Base-by-base conservation (phyloP, 2,888 invertebrate species). In the Pharmacophagus antenor region DNA sequence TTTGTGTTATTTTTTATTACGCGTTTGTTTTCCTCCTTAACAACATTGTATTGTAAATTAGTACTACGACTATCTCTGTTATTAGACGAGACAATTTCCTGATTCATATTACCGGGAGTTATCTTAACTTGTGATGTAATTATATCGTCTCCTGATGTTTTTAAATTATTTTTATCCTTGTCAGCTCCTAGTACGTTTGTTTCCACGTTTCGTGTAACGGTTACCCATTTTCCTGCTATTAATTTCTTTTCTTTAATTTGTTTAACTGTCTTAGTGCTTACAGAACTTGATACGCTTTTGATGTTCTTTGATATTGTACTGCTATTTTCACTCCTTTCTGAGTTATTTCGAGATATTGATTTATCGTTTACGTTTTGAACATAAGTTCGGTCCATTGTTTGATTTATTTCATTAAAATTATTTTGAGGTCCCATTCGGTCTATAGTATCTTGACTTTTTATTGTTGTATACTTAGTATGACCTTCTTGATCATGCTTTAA, bases 131-230 rank as follows among this genome's bases (percentile, higher is more conserved):
- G 55, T n/a, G 70, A 73, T n/a, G 62, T 65, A 18, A 65, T 59
- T 27, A 65, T 69, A 23, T n/a, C n/a, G n/a, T 68, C 67, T 51
- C 63, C 63, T 25, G 56, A 52, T 41, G 23, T 56, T 60, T 61
- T 67, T 42, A 41, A 47, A 23, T 56, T 56, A 61, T 66, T 72
- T 50, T 67, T 72, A 12, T 67, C 67, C 8, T 21, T 46, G 51
- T 80, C 73, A 27, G 73, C 74, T 48, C 73, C 74, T 52, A 66
- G 65, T 42, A 63, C 61, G 61, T 93, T 93, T 0, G 95, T 95
- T 79, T 94, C 94, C 80, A 93, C 92, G 70, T 94, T 92, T 66
- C 92, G 84, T 57, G 91, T 92, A 62, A 92, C 92, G 18, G 91
- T 84, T 7, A 89, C 84, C 76, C 83, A 89, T 63, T 91, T 91